Evolutionary conservation across 2,113 vertebrate genomes (phyloP), one percentile per base, ranked within the genome.

Genomic region (Eptesicus fuscus): DNA sequence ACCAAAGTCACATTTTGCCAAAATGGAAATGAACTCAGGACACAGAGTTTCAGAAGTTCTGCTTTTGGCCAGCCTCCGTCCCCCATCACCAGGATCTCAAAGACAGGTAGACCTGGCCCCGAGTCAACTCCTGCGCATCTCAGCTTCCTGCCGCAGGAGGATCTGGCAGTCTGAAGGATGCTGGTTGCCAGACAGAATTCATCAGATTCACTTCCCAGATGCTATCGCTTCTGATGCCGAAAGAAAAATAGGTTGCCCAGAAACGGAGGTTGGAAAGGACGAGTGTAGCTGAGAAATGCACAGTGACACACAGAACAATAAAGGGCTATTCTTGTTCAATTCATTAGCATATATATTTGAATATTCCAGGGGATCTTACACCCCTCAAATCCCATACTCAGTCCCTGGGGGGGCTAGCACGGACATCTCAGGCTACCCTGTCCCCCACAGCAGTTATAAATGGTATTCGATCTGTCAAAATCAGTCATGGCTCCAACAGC

Each of bases 181-280:
- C 25, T 80, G 89, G 77, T 88, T 97, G 95, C 95, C 96, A 97
- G 92, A 83, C 71, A 97, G 90, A 95, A 96, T 97, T 97, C 92
- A 97, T 97, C 96, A 96, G 96, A 95, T 86, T 96, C 95, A 95
- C 96, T 96, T 97, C 96, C 92, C 97, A 97, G 94, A 97, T 97
- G 96, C 94, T 95, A 93, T 96, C 86, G 25, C 94, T 95, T 97
- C 88, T 95, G 63, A 95, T 95, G 85, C 88, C 16, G 88, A 96
- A 96, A 94, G 93, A 95, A 97, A 96, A 97, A 94, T 94, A 96
- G 88, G 95, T 83, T 95, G 85, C 94, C 96, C 96, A 95, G 94
- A 49, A 88, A 86, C 8, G 35, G 92, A 94, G 82, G 89, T 92
- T 94, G 94, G 67, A 92, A 95, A 92, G 71, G 88, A 95, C 16